Evolutionary conservation across 1,140 invertebrate species (phyloP).

Genomic region (Drosophila serrata): DNA sequence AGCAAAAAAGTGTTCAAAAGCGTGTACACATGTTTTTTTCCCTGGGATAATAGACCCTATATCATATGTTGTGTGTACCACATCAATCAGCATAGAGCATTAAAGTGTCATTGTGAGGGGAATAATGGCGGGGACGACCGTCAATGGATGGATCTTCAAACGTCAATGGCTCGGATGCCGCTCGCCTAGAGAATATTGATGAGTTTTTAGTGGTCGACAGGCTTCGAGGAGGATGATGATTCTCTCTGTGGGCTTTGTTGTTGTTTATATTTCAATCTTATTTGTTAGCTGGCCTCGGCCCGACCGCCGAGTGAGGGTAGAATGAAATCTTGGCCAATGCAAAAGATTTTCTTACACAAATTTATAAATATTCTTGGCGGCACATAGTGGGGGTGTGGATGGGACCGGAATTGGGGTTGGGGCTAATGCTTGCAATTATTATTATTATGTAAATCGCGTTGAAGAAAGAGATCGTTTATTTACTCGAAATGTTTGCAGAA

Average conservation of each 20-base stretch:
- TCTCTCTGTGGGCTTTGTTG: slow-evolving; percentile 19
- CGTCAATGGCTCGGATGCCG: slow-evolving; percentile 65
- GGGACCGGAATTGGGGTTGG: slow-evolving; percentile 7
- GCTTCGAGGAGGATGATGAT: slow-evolving; percentile 19
- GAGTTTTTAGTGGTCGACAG: slow-evolving; percentile 69
- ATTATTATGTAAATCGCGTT: slow-evolving; percentile 77
- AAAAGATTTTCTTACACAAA: slow-evolving; percentile 58
- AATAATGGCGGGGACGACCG: slow-evolving; percentile 16
- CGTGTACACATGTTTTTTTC: slow-evolving; percentile 57
- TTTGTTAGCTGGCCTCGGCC: slow-evolving; percentile 27
- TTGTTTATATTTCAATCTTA: slow-evolving; percentile 70
- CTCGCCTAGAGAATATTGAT: slow-evolving; percentile 62
- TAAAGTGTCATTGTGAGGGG: slow-evolving; percentile 79
- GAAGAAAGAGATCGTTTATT: slow-evolving; percentile 68
- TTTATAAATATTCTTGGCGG: slow-evolving; percentile 62
- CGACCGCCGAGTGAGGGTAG: slow-evolving; percentile 23
- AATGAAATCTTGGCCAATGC: slow-evolving; percentile 50
- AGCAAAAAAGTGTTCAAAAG: slow-evolving; percentile 43
- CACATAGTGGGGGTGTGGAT: slow-evolving; percentile 18
- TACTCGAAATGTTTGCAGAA: slow-evolving; percentile 53
- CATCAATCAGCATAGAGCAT: slow-evolving; percentile 74
- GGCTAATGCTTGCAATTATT: slow-evolving; percentile 71
- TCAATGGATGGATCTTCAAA: slow-evolving; percentile 78
- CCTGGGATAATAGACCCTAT: slow-evolving; percentile 36
- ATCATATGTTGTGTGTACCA: slow-evolving; percentile 62